These are phyloP conservation scores for Actinernus sp. DNA, from an alignment of 92 coral and sea anemone species.

Conservation along the genomic window DNA sequence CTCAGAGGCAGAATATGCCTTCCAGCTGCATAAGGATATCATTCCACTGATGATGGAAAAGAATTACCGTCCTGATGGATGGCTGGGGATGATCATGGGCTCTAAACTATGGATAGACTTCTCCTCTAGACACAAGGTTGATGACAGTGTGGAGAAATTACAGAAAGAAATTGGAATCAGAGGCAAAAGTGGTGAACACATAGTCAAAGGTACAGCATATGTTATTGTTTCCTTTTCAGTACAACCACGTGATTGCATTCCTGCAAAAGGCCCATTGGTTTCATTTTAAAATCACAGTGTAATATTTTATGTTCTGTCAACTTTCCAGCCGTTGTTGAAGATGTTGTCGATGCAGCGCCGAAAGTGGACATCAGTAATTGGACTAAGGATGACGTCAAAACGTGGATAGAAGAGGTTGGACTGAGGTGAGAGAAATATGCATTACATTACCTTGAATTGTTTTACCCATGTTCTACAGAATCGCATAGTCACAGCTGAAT, in stretches of 20 bases:
- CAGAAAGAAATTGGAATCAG: slow-evolving; percentile 64
- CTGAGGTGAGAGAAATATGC: slow-evolving; percentile 2
- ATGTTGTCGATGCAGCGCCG: slow-evolving; percentile 44
- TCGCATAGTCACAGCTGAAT: too few relatives aligned
- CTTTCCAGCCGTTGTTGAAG: slow-evolving; percentile 3
- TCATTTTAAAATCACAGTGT: too few relatives aligned
- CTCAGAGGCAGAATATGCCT: slow-evolving; percentile 88
- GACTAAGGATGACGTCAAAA: slow-evolving; percentile 58
- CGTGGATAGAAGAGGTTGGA: slow-evolving; percentile 67
- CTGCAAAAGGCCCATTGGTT: too few relatives aligned
- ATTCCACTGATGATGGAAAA: slow-evolving; percentile 84
- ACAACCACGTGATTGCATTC: too few relatives aligned
- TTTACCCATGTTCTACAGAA: too few relatives aligned
- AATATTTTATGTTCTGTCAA: too few relatives aligned
- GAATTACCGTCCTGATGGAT: slow-evolving; percentile 80
- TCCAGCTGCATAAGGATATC: slow-evolving; percentile 74
- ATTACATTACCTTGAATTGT: too few relatives aligned
- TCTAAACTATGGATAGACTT: slow-evolving; percentile 89
- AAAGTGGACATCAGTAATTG: slow-evolving; percentile 60
- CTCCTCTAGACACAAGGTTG: slow-evolving; percentile 50
- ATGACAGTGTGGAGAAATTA: slow-evolving; percentile 61
- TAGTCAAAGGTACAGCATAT: slow-evolving; percentile 44
- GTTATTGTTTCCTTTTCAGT: too few relatives aligned
- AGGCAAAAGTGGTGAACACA: slow-evolving; percentile 47
- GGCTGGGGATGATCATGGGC: slow-evolving; percentile 91